Evolutionary conservation across 2,888 invertebrate genomes (phyloP), one percentile per base, ranked within the genome.

Genomic region (Lepidonotus clava): DNA sequence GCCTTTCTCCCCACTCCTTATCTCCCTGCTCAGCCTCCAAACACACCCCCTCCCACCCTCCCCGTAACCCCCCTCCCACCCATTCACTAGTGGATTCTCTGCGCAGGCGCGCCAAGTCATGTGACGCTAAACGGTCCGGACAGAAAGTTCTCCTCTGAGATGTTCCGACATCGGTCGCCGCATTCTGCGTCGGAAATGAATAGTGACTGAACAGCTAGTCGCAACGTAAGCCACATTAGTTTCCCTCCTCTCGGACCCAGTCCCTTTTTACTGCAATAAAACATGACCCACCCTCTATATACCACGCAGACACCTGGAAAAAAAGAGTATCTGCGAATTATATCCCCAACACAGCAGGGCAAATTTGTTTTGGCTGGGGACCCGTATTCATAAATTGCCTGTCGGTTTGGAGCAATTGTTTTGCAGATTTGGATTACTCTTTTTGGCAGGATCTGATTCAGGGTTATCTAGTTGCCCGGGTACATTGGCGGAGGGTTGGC

Each of bases 121-220:
- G 36, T 76, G 76, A 76, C 76, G 38, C 21, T 40, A 76, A 76
- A 76, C 21, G 36, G 76, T 40, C 76, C 76, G 8, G 76, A 76
- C 76, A 38, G 76, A 76, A 38, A 76, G 40, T 76, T 76, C 76
- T 76, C 76, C 76, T 40, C 38, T 1, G 38, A 76, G 76, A 76
- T 76, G 38, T 76, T 76, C 4, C n/a, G 40, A 24, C 76, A 38
- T 36, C 24, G 76, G 76, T 76, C n/a, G 76, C n/a, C n/a, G 76
- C 40, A 40, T 36, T 2, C 34, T 14, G 21, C 76, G 76, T 6
- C 40, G 76, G 76, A 76, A 76, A 76, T 76, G 76, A 40, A 40
- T n/a, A n/a, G 76, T 76, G 76, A 76, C 76, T 40, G 38, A n/a
- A 21, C 76, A 11, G n/a, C 36, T n/a, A 24, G 76, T n/a, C 18